A percentile compares a stretch with the other conserved stretches of the same genome.
Conservation (phyloP, 2,888 invertebrate genomes). For the Toxonevra muliebris region DNA sequence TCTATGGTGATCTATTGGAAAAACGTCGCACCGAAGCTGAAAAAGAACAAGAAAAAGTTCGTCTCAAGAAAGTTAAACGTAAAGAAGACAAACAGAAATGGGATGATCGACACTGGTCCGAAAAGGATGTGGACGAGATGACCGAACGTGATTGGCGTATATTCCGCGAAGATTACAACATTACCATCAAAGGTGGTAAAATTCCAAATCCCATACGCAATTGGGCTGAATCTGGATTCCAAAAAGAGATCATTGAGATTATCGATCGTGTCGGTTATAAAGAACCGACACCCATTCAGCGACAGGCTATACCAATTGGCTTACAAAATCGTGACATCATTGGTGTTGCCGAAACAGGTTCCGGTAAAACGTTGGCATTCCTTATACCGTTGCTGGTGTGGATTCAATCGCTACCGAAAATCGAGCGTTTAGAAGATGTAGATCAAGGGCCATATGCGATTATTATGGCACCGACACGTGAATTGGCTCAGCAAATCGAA, state of each 20-base stretch:
- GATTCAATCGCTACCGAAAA: conserved; percentile 98
- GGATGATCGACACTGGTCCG: conserved; percentile 99
- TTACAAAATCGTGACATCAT: conserved; percentile 95
- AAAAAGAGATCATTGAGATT: conserved; percentile 89
- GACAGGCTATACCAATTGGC: conserved; percentile 99
- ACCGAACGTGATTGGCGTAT: conserved; percentile 99
- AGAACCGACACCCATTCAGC: conserved; percentile 98
- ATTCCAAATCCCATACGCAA: conserved; percentile 95
- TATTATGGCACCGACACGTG: conserved; percentile 98
- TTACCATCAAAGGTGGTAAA: conserved; percentile 95
- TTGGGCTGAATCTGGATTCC: conserved; percentile 95
- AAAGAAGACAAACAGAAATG: conserved; percentile 98
- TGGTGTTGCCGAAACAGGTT: conserved; percentile 99
- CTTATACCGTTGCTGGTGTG: conserved; percentile 95
- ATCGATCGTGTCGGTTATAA: conserved; percentile 95
- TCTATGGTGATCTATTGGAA: conserved; percentile 95
- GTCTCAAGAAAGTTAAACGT: conserved; percentile 90
- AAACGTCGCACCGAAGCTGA: conserved; percentile 95
- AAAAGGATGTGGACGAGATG: conserved; percentile 94
- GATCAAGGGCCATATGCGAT: conserved; percentile 99
- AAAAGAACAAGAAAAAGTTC: conserved; percentile 93
- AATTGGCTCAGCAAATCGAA: conserved; percentile 99
- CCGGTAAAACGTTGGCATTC: conserved; percentile 98
- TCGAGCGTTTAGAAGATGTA: conserved; percentile 87
- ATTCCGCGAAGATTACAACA: conserved; percentile 98